Conservation (phyloP, 2,797 vertebrate genomes). For the Cyclura pinguis region DNA sequence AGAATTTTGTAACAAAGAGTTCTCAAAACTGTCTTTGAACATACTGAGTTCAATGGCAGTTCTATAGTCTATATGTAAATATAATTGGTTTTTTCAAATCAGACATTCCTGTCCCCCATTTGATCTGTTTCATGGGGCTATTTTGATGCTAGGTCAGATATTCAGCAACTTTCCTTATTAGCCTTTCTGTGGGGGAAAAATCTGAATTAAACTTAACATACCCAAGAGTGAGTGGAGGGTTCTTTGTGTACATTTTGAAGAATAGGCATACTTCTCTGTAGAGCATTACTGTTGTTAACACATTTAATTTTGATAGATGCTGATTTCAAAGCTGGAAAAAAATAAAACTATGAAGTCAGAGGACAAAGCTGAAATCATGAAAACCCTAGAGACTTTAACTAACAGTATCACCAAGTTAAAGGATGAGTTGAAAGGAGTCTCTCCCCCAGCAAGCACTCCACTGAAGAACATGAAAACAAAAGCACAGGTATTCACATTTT, state of each 20-base stretch:
- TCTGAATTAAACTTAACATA: background rate
- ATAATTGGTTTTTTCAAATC: background rate
- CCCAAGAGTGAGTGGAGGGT: no score
- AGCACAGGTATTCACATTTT: constrained; percentile 86
- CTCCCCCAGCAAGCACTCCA: constrained; percentile 78
- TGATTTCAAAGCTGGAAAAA: constrained; percentile 97
- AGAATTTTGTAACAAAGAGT: background rate
- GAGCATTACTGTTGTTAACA: background rate
- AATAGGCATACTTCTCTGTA: background rate
- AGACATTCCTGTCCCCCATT: background rate
- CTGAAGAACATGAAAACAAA: constrained; percentile 89
- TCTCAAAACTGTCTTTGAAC: background rate
- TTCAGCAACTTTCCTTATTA: background rate
- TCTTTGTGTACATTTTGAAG: background rate
- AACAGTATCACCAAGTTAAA: constrained; percentile 96
- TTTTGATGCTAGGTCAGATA: background rate
- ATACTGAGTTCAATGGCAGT: background rate
- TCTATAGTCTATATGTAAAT: background rate
- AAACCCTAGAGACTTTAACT: constrained; percentile 89
- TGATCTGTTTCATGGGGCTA: background rate
- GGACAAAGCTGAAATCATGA: constrained; percentile 96
- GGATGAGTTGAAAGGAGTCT: constrained; percentile 93
- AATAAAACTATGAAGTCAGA: constrained; percentile 95
- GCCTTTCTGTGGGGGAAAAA: no score
- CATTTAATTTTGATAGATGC: constrained; percentile 82